Percentiles rank a stretch among this genome's conserved stretches.
These are phyloP conservation scores for Aspidoscelis tigris DNA, from an alignment of 2,113 vertebrate genomes.

Conservation along the genomic window DNA sequence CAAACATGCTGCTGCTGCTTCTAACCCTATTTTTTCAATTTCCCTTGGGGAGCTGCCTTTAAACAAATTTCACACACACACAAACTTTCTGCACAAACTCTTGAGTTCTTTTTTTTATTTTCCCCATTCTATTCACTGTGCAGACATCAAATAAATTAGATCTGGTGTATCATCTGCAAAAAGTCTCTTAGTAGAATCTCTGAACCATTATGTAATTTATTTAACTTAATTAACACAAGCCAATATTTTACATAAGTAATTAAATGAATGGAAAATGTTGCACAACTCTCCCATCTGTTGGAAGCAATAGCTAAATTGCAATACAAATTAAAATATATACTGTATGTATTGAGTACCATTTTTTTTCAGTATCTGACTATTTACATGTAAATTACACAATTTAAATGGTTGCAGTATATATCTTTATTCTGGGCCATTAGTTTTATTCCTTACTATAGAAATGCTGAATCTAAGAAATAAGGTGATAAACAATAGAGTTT, in stretches of 20 bases:
- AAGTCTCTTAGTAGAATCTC: constrained; percentile 43
- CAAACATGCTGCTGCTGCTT: too few species aligned
- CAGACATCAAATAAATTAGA: constrained; percentile 20
- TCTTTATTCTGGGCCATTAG: constrained; percentile 53
- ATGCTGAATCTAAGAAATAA: constrained; percentile 59
- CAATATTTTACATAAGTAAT: constrained; percentile 65
- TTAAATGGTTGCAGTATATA: constrained; percentile 62
- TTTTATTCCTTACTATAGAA: constrained; percentile 61
- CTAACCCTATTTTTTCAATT: too few species aligned
- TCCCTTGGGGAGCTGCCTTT: too few species aligned
- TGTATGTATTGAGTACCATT: constrained; percentile 32
- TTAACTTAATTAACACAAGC: constrained; percentile 62
- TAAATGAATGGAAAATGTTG: constrained; percentile 56
- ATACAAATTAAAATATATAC: constrained; percentile 46
- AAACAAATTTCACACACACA: background rate
- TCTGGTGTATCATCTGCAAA: constrained; percentile 13
- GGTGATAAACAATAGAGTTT: constrained; percentile 61
- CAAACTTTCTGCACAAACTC: background rate
- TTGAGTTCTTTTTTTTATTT: background rate
- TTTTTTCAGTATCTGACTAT: constrained; percentile 34
- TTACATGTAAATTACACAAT: constrained; percentile 47
- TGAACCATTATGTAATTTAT: constrained; percentile 53
- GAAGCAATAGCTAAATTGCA: constrained; percentile 52
- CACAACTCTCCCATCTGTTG: constrained; percentile 55
- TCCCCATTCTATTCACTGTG: background rate